Evolutionary conservation across 1,140 invertebrate species (phyloP), one percentile per base, ranked within the genome.

Genomic region (Amyelois transitella): DNA sequence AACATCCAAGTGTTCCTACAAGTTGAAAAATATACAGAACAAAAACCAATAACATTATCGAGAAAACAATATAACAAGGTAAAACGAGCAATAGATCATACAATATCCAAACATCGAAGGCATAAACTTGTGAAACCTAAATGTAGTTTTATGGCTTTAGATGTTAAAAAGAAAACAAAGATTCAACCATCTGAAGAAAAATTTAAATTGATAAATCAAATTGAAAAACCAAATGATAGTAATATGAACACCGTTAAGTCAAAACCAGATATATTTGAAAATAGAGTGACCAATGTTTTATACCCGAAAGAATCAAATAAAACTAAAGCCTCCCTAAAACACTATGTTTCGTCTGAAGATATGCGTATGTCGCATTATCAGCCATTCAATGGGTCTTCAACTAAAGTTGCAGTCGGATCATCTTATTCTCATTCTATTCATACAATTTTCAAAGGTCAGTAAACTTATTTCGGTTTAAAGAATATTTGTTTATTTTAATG

Each of bases 31-130:
- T 74, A 68, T 19, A 62, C 58, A 1, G 75, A 72, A 49, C 66
- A 75, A 24, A 77, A 68, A 53, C 70, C 74, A 8, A 78, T 85
- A 43, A 55, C 72, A 28, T 44, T 85, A 18, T 70, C 77, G 12
- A 62, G 65, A 17, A 71, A 69, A 52, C 81, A 85, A 64, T 85
- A 85, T 25, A 58, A 77, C n/a, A 85, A 72, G 70, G 66, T 85
- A 4, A 82, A 75, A 66, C 77, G 55, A 60, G 72, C 60, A 7
- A 74, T 81, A 28, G 62, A 75, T 57, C 62, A 55, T 28, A 66
- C 60, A 19, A 56, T 73, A 47, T 10, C 7, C 2, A 2, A 32
- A 10, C 4, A 10, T 6, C 28, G 6, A 10, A 32, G 12, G 28
- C 7, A 10, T 10, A 32, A 10, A 32, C 12, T 32, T 10, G 10